Evolutionary conservation across 2,797 vertebrate species (phyloP).

Genomic region (Neosalanx taihuensis): DNA sequence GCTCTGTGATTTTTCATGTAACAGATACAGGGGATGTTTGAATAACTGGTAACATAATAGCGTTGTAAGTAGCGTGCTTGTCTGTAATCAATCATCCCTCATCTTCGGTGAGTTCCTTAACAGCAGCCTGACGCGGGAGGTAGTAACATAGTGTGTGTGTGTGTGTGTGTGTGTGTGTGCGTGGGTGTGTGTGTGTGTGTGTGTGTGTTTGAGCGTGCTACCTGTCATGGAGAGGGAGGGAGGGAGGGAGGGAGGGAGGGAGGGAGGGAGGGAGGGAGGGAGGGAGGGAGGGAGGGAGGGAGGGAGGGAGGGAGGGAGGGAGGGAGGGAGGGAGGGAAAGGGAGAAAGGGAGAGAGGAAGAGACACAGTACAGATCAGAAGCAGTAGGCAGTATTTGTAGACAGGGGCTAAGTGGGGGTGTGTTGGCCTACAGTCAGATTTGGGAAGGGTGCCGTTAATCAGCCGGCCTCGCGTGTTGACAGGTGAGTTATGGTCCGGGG

Average conservation of each 20-base stretch:
- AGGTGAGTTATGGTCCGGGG: conserved; percentile 65
- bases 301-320: conserved; percentile 24
- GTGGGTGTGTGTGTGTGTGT: too few relatives aligned
- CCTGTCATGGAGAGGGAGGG: neutral
- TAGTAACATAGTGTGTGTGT: neutral
- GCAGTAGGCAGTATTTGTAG: conserved; percentile 21
- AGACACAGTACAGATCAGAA: neutral
- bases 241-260: neutral
- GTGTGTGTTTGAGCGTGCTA: too few relatives aligned
- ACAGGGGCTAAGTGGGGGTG: conserved; percentile 63
- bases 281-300: neutral
- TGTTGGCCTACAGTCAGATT: conserved; percentile 59
- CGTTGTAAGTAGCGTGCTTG: neutral
- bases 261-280: neutral
- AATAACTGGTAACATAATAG: conserved; percentile 1
- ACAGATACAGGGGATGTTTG: neutral
- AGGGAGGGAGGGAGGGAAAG: conserved; percentile 22
- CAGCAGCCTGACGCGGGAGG: neutral
- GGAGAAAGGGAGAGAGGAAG: neutral
- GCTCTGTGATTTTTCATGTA: neutral
- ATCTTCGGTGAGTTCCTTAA: neutral
- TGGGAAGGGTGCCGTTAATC: conserved; percentile 63
- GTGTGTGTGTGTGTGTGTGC: neutral
- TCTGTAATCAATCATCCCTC: neutral
- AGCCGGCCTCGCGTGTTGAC: conserved; percentile 50